Evolutionary conservation across 2,113 vertebrate genomes (phyloP).

Genomic region (Myotis lucifugus): DNA sequence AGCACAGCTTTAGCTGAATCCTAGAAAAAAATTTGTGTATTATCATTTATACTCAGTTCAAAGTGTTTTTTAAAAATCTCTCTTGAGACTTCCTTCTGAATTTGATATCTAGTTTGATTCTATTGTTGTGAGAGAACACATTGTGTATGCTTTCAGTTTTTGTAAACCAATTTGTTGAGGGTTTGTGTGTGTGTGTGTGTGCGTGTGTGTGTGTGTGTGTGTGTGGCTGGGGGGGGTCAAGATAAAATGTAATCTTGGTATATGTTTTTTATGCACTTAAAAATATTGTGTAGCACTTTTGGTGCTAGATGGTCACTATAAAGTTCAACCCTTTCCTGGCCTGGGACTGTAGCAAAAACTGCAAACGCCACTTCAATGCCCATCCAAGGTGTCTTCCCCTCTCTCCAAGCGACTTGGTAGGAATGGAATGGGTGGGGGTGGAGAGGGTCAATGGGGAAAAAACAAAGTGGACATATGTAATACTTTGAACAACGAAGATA

Average conservation of each 20-base stretch:
- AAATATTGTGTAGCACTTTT: not conserved
- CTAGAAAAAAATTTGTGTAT: not conserved
- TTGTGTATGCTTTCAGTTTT: not conserved
- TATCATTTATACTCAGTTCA: not conserved
- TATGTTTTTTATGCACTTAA: not conserved
- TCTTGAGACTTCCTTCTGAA: not conserved
- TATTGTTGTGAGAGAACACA: not conserved
- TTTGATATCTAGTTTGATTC: not conserved
- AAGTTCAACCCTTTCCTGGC: no score
- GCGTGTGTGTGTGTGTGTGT: not conserved
- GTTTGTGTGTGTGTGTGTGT: not conserved
- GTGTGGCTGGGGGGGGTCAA: not conserved
- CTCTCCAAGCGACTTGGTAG: not conserved
- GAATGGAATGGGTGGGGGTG: no score
- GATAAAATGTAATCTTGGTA: not conserved
- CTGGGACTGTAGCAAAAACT: no score
- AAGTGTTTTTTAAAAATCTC: not conserved
- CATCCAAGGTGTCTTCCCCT: not conserved
- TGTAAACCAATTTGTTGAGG: not conserved
- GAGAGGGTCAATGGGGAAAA: no score
- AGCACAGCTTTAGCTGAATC: not conserved
- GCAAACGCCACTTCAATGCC: no score
- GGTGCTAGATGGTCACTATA: no score
- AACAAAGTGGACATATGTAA: no score
- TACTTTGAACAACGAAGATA: no score